These are phyloP conservation scores for Loris lydekkerianus DNA, from an alignment of 2,797 vertebrate species.

Conservation along the genomic window DNA sequence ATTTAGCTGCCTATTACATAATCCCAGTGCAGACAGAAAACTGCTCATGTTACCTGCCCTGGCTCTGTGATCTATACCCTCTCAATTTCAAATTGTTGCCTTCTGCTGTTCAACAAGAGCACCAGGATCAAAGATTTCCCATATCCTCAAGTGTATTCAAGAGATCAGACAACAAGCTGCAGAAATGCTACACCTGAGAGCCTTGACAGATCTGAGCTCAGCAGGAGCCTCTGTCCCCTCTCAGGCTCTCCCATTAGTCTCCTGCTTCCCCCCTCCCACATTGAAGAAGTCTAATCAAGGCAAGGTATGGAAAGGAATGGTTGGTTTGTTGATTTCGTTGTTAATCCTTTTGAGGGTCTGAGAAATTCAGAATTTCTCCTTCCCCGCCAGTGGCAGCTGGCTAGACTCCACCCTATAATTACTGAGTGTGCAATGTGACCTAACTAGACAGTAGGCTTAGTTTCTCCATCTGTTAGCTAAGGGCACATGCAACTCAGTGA, in stretches of 20 bases:
- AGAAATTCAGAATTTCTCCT: not conserved
- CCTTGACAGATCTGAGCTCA: not conserved
- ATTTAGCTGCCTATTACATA: not conserved
- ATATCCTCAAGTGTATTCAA: not conserved
- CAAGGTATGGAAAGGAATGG: not conserved
- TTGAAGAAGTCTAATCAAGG: not conserved
- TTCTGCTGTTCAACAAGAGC: not conserved
- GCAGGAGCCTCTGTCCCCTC: not conserved
- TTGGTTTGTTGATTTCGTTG: not conserved
- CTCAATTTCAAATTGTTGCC: not conserved
- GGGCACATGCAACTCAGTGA: no score
- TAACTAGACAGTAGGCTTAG: no score
- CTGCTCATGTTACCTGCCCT: not conserved
- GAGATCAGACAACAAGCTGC: not conserved
- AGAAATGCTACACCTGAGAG: not conserved
- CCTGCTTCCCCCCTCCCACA: not conserved
- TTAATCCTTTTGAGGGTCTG: not conserved
- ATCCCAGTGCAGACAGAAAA: not conserved
- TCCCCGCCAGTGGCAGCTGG: not conserved
- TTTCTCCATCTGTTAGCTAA: no score
- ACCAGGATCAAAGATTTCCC: not conserved
- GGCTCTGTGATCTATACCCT: not conserved
- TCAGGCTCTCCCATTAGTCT: not conserved
- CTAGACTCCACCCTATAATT: not conserved
- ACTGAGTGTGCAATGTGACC: not conserved